Evolutionary conservation across 1,140 invertebrate genomes (phyloP).

Genomic region (Dolichoris vasculosae): DNA sequence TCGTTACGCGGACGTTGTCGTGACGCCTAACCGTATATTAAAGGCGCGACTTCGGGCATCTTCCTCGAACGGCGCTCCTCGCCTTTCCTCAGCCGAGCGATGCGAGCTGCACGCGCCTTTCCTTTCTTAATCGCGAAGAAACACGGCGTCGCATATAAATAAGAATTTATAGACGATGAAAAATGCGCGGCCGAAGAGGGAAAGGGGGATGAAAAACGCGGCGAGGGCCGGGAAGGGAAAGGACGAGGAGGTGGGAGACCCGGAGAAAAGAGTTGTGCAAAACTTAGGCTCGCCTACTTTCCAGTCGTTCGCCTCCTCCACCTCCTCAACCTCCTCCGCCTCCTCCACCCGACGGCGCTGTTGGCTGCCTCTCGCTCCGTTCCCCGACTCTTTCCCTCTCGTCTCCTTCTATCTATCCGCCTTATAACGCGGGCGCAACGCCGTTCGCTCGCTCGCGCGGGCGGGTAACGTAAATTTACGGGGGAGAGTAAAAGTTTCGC

Average conservation of each 20-base stretch:
- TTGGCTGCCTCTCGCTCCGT: constrained; percentile 1
- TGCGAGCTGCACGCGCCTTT: constrained; percentile 36
- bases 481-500: constrained; percentile 69
- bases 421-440: constrained; percentile 35
- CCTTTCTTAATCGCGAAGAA: constrained; percentile 67
- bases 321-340: not conserved
- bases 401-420: constrained; percentile 46
- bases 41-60: constrained; percentile 6
- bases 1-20: not conserved
- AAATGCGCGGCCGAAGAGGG: constrained; percentile 61
- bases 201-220: constrained; percentile 60
- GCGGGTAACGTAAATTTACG: constrained; percentile 65
- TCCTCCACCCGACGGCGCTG: not conserved
- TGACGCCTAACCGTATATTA: constrained; percentile 24
- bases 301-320: constrained; percentile 48
- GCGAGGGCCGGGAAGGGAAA: not conserved
- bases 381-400: constrained; percentile 47
- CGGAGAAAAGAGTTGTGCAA: constrained; percentile 61
- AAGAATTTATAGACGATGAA: constrained; percentile 74
- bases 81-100: not conserved
- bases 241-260: not conserved
- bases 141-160: constrained; percentile 72
- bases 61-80: not conserved
- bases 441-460: not conserved
- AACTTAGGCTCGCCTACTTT: constrained; percentile 62